phyloP scores from a whole-genome alignment of 1,140 invertebrate species.

The Portunus trituberculatus region DNA sequence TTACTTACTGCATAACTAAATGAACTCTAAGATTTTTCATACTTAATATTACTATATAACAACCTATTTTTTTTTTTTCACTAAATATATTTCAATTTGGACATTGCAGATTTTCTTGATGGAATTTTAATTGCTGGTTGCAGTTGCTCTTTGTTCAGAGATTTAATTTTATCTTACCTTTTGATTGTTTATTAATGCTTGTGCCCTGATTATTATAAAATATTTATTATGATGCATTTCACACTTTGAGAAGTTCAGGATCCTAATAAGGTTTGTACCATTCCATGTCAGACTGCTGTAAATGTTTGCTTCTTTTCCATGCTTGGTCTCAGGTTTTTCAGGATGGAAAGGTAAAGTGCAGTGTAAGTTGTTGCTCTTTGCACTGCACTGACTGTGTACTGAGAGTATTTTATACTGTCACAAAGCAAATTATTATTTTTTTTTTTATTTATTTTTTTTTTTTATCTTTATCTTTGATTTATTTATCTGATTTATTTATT shows the following conservation, averaged over 20 bases:
- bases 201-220: neutral
- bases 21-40: no score
- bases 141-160: no score
- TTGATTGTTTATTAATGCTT: neutral
- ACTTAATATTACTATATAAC: no score
- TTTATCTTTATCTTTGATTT: no score
- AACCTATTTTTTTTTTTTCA: no score
- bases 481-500: neutral
- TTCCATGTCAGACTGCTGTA: neutral
- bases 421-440: neutral
- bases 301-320: slow-evolving; percentile 50
- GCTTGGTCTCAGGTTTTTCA: slow-evolving; percentile 62
- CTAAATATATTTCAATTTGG: no score
- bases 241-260: neutral
- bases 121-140: no score
- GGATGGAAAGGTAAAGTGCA: slow-evolving; percentile 62
- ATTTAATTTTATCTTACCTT: no score
- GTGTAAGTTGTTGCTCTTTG: neutral
- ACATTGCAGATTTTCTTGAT: no score
- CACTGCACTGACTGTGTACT: neutral
- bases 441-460: neutral
- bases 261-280: neutral
- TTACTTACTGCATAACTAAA: no score
- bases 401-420: neutral
- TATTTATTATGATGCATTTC: neutral